Base-by-base conservation (phyloP, 2,888 invertebrate species). In the Julus scanicus region DNA sequence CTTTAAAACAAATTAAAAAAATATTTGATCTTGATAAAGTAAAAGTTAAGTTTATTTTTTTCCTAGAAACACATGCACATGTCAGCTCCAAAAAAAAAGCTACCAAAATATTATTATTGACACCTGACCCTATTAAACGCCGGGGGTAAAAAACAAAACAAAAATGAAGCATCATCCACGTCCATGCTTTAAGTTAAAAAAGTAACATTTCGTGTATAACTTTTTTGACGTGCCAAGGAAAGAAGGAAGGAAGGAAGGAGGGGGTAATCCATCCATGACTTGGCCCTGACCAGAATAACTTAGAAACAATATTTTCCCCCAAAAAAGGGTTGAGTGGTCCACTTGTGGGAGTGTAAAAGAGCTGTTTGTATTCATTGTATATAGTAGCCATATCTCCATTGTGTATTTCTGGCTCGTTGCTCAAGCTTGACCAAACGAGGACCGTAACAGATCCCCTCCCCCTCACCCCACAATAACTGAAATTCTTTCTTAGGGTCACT, bases 241-340 rank as follows among this genome's bases (percentile, higher is more conserved):
- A 53, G 2, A 53, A 15, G 20, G 9, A 63, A 20, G 20, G n/a
- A n/a, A n/a, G n/a, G n/a, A n/a, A n/a, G n/a, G n/a, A n/a, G n/a
- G n/a, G n/a, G n/a, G n/a, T n/a, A n/a, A n/a, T n/a, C n/a, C n/a
- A n/a, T n/a, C n/a, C n/a, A 63, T 63, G 63, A 20, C 80, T 1
- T 37, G 80, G 11, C 80, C 80, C 80, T 80, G 80, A 80, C 80
- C 80, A 80, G 37, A 80, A 80, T 80, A 63, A 29, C n/a, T 80
- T 63, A 20, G 20, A n/a, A n/a, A 63, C n/a, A n/a, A n/a, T n/a
- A n/a, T n/a, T n/a, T n/a, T n/a, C n/a, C n/a, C n/a, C n/a, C n/a
- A 80, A 80, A 80, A 80, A 80, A 80, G 80, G 80, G 80, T 80
- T 80, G 80, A 71, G 71, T 71, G 71, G 20, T 80, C 80, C 80